Conservation (phyloP, 2,113 vertebrate species). For the Mus musculus region GRCm39 chr7:117160501-117161000, state of each 20-base stretch:
- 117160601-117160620: neutral
- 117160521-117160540: neutral
- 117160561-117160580: neutral
- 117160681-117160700: neutral
- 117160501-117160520: neutral
- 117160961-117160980: neutral
- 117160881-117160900: neutral
- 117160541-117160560: neutral
- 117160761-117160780: conserved; percentile 72
- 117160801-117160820: conserved; percentile 54
- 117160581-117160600: neutral
- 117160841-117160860: neutral
- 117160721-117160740: conserved; percentile 75
- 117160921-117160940: rapidly evolving
- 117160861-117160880: neutral
- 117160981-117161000: neutral
- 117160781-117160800: conserved; percentile 5
- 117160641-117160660: neutral
- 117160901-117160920: rapidly evolving
- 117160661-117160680: neutral
- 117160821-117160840: neutral
- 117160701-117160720: neutral
- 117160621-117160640: neutral
- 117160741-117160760: conserved; percentile 80
- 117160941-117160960: neutral